These are phyloP conservation scores for Malurus elegans DNA, from an alignment of 2,113 vertebrate genomes.

Conservation along the genomic window DNA sequence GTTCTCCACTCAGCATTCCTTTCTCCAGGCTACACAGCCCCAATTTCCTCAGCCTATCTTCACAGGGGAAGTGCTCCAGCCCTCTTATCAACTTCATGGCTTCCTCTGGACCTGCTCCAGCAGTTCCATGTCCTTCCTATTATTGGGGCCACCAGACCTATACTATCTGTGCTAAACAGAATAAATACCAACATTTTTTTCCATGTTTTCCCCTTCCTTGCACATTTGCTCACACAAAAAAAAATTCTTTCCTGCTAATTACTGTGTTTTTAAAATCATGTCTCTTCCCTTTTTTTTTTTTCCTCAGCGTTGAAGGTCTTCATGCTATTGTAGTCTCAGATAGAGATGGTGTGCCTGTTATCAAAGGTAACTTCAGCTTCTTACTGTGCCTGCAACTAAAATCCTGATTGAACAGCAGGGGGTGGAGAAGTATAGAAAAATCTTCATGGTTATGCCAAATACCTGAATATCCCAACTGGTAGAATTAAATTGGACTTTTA, in stretches of 20 bases:
- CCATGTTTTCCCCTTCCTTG: fast-evolving
- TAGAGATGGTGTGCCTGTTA: slow-evolving; percentile 93
- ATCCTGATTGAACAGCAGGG: not conserved
- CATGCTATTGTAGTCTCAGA: slow-evolving; percentile 97
- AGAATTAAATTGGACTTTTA: not conserved
- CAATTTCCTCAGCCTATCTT: not conserved
- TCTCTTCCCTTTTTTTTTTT: not conserved
- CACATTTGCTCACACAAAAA: not conserved
- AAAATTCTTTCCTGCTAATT: fast-evolving
- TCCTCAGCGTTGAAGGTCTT: slow-evolving; percentile 88
- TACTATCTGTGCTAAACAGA: not conserved
- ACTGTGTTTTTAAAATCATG: not conserved
- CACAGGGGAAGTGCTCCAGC: not conserved
- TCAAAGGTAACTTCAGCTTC: slow-evolving; percentile 85
- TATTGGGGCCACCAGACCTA: not conserved
- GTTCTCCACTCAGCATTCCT: not conserved
- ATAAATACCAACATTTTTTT: fast-evolving
- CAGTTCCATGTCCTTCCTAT: not conserved
- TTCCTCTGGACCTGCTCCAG: not conserved
- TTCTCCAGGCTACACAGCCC: not conserved
- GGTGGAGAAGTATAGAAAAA: not conserved
- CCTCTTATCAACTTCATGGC: not conserved
- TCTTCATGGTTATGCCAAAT: fast-evolving
- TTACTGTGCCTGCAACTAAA: fast-evolving
- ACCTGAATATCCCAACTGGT: not conserved